Evolutionary conservation across 2,113 vertebrate genomes (phyloP).

Genomic region (Apeltes quadracus): DNA sequence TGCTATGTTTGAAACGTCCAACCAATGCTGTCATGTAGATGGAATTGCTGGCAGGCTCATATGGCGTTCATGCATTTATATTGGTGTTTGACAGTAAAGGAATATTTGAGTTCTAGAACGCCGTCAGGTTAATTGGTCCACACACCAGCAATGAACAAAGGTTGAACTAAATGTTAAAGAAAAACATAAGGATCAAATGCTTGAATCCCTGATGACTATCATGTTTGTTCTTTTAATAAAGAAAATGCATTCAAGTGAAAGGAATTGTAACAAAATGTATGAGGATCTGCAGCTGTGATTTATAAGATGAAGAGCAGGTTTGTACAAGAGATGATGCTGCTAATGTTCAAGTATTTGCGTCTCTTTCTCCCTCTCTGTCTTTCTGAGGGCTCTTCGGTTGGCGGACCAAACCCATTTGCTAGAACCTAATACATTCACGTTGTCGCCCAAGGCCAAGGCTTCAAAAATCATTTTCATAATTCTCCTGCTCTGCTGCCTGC

Average conservation of each 20-base stretch:
- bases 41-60: neutral
- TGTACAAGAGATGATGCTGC: neutral
- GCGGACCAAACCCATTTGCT: slow-evolving; percentile 38
- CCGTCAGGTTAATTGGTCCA: slow-evolving; percentile 7
- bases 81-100: neutral
- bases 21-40: neutral
- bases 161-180: slow-evolving; percentile 43
- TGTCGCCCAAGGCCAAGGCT: slow-evolving; percentile 53
- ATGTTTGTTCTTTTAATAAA: slow-evolving; percentile 10
- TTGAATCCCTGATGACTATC: slow-evolving; percentile 19
- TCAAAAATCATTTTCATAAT: slow-evolving; percentile 39
- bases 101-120: neutral
- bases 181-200: slow-evolving; percentile 24
- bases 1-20: neutral
- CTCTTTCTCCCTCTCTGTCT: neutral
- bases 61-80: neutral
- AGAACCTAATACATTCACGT: slow-evolving; percentile 49
- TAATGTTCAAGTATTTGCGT: neutral
- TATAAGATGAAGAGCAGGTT: neutral
- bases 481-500: slow-evolving; percentile 37
- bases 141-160: slow-evolving; percentile 30
- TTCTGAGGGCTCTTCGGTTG: slow-evolving; percentile 25
- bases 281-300: neutral
- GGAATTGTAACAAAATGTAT: neutral
- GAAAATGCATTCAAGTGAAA: slow-evolving; percentile 1